Evolutionary conservation across 2,113 vertebrate species (phyloP).

Genomic region (Phalacrocorax brasilianus): DNA sequence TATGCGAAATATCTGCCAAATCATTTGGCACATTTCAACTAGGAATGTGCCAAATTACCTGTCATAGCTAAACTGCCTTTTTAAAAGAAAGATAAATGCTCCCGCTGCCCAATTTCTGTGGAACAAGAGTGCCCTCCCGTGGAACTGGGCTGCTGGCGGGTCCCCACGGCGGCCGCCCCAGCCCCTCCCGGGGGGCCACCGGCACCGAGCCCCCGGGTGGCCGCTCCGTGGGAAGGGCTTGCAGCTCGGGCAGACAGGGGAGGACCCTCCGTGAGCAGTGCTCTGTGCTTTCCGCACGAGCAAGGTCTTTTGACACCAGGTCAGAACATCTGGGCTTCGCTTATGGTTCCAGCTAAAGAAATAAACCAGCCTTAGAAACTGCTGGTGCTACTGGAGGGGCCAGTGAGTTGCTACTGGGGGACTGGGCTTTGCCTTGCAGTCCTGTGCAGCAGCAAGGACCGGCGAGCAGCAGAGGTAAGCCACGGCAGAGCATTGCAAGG

Average conservation of each 20-base stretch:
- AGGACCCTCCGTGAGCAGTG: too few species aligned
- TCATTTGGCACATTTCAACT: conserved; percentile 69
- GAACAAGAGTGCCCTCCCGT: conserved; percentile 71
- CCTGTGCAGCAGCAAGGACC: not conserved
- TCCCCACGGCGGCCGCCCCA: not conserved
- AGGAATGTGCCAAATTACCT: conserved; percentile 75
- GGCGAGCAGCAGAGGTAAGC: not conserved
- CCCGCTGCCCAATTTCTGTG: not conserved
- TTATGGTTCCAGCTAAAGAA: fast-evolving
- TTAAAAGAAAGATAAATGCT: conserved; percentile 55
- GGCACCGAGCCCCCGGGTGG: too few species aligned
- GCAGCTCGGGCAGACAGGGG: too few species aligned
- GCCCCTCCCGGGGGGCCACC: not conserved
- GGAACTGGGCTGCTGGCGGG: not conserved
- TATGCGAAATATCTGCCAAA: conserved; percentile 72
- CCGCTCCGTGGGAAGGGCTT: not conserved
- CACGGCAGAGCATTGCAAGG: fast-evolving
- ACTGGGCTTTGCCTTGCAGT: not conserved
- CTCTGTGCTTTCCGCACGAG: not conserved
- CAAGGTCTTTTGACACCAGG: fast-evolving
- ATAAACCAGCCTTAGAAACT: fast-evolving
- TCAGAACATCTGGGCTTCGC: not conserved
- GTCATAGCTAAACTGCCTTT: conserved; percentile 60
- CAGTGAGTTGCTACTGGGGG: fast-evolving
- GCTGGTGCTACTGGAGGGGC: not conserved